Conservation (phyloP, 2,113 vertebrate species). For the Plecturocebus donacophilus region DNA sequence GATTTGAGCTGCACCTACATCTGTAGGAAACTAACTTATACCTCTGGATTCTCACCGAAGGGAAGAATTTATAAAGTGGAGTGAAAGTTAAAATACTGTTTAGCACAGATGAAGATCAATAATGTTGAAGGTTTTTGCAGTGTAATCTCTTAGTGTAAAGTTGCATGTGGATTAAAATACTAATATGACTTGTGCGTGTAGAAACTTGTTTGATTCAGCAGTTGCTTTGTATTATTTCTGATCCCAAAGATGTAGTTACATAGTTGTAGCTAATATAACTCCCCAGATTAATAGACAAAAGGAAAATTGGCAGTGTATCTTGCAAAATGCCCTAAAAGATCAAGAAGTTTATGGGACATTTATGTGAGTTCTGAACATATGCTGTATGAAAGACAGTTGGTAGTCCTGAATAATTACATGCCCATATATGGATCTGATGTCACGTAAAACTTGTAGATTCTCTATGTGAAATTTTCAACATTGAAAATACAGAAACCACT, state of each 20-base stretch:
- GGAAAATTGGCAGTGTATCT: background rate
- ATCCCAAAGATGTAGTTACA: background rate
- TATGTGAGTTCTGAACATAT: background rate
- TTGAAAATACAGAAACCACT: constrained; percentile 16
- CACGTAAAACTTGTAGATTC: background rate
- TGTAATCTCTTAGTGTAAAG: background rate
- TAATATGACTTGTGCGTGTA: background rate
- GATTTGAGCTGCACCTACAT: background rate
- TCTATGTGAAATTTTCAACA: background rate
- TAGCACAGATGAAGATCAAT: background rate
- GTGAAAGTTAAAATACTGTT: background rate
- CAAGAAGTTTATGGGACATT: background rate
- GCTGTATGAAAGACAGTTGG: background rate
- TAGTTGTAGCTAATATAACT: background rate
- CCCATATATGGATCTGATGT: constrained; percentile 1
- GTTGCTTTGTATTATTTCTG: background rate
- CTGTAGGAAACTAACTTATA: background rate
- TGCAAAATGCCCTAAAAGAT: background rate
- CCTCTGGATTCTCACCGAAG: background rate
- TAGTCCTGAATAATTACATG: background rate
- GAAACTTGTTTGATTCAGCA: background rate
- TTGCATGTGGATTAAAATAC: constrained; percentile 3
- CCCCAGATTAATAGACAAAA: background rate
- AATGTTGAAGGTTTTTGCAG: background rate
- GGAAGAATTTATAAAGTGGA: background rate